Percentiles rank a stretch among this genome's conserved stretches.
Conservation (phyloP, 1,140 invertebrate genomes). For the Wasmannia auropunctata region DNA sequence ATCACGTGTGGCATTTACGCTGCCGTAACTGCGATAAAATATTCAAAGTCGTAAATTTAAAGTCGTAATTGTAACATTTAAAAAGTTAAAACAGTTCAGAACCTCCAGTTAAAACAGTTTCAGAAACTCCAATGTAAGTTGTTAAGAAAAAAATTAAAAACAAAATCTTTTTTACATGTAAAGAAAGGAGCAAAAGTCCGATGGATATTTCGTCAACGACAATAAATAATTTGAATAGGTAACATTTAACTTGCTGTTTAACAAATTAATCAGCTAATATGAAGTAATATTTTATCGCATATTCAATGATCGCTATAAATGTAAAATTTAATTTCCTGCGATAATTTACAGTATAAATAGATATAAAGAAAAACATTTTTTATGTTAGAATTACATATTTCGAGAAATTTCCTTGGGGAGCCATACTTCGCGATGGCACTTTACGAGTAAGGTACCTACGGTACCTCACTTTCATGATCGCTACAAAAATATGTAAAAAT, state of each 20-base stretch:
- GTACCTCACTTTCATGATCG: background rate
- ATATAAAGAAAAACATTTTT: background rate
- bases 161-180: background rate
- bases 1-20: background rate
- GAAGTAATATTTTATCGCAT: background rate
- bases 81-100: too few species aligned
- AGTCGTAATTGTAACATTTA: background rate
- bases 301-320: background rate
- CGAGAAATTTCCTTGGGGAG: background rate
- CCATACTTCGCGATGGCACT: background rate
- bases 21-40: background rate
- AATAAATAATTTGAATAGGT: background rate
- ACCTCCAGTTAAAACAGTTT: too few species aligned
- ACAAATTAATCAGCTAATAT: background rate
- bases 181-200: background rate
- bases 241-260: background rate
- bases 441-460: background rate
- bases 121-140: background rate
- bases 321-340: background rate
- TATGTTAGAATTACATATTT: background rate
- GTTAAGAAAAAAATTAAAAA: background rate
- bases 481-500: slow-evolving; percentile 31
- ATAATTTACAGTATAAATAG: background rate
- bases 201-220: background rate
- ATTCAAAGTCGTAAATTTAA: background rate